Evolutionary conservation across 1,140 invertebrate genomes (phyloP), one percentile per base, ranked within the genome.

Genomic region (Papilio aristodemus): DNA sequence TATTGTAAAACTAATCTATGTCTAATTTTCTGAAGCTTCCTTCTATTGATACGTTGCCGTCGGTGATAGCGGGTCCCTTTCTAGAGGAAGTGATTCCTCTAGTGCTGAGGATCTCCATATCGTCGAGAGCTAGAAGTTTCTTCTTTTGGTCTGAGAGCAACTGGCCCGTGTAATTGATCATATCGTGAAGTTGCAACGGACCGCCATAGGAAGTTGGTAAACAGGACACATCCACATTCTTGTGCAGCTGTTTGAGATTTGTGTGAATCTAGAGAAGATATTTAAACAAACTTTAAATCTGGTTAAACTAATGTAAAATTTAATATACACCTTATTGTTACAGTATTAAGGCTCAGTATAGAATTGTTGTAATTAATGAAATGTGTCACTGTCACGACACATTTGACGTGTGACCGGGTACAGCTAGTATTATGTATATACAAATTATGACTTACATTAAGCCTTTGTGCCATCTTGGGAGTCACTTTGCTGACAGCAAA

Each of bases 161-260:
- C 59, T 93, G 91, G 73, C 95, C 95, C 78, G 95, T 95, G 73
- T 86, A 92, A 84, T 93, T 92, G n/a, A 96, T 95, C 95, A 97
- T 97, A 54, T 96, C 94, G 1, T 93, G 89, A 68, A 95, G 88
- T 27, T 95, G 94, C 66, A 96, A 91, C 13, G 93, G 91, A 0
- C 96, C 96, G 2, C 96, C 96, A 81, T 96, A 96, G 77, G 95
- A 94, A 37, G 94, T 93, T 0, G 96, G 96, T 25, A 97, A 85
- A 71, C 95, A 96, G 54, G 93, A 92, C 0, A 93, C 80, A 71
- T 95, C 93, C 8, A 97, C 89, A 7, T 89, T 78, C 72, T 94
- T 93, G 63, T 94, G 92, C 32, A 97, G 79, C 6, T 94, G 93
- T n/a, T 94, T 91, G 7, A 94, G 75, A 67, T 89, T 94, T 72